phyloP scores from a whole-genome alignment of 1,140 invertebrate genomes.

The Mercenaria mercenaria region DNA sequence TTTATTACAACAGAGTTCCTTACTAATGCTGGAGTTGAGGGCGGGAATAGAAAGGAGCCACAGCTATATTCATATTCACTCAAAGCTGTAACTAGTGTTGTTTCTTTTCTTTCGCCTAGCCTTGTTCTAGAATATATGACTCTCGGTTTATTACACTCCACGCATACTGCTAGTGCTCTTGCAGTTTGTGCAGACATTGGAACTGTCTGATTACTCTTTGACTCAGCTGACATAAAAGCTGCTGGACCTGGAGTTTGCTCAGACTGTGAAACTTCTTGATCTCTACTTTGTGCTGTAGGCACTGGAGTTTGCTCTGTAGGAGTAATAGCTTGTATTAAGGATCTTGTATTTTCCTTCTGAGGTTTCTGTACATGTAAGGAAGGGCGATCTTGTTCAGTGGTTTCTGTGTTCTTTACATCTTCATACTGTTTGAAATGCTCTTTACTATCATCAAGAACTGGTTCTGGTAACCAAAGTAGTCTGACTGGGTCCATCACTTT shows the following conservation, averaged over 20 bases:
- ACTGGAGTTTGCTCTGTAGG: not conserved
- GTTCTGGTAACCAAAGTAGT: constrained; percentile 14
- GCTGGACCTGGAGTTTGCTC: not conserved
- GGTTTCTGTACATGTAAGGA: not conserved
- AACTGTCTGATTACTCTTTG: not conserved
- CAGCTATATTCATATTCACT: constrained; percentile 4
- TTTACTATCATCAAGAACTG: constrained; percentile 36
- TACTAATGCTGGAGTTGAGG: constrained; percentile 4
- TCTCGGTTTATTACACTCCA: constrained; percentile 30
- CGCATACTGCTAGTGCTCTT: not conserved
- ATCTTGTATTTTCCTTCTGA: not conserved
- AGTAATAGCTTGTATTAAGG: not conserved
- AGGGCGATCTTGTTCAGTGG: not conserved
- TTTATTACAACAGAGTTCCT: constrained; percentile 9
- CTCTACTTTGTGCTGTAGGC: no score
- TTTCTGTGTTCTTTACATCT: not conserved
- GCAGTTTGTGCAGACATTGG: constrained; percentile 18
- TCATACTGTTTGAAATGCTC: constrained; percentile 29
- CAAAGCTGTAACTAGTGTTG: not conserved
- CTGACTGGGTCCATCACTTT: not conserved
- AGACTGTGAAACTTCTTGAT: not conserved
- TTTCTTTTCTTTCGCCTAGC: not conserved
- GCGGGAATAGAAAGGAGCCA: constrained; percentile 32
- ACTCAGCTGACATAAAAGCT: not conserved
- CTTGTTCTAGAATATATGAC: not conserved